Conservation (phyloP, 2,113 vertebrate species). For the Anthoscopus minutus region DNA sequence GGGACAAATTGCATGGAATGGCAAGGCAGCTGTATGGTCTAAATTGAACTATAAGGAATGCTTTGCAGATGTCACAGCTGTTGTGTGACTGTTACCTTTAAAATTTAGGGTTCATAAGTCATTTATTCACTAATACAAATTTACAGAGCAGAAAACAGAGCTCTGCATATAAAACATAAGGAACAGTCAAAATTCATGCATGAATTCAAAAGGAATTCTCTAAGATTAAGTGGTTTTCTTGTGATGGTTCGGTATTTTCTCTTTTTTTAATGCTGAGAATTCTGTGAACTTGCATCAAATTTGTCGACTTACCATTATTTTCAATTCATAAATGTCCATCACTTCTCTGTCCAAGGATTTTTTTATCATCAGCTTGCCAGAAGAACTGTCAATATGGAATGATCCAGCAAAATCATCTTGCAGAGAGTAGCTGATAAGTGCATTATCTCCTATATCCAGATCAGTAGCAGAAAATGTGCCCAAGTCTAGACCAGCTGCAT, state of each 20-base stretch:
- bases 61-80: not conserved
- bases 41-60: not conserved
- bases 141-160: not conserved
- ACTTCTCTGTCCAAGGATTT: conserved; percentile 49
- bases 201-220: not conserved
- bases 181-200: not conserved
- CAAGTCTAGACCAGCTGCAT: not conserved
- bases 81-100: not conserved
- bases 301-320: conserved; percentile 49
- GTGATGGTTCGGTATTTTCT: not conserved
- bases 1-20: not conserved
- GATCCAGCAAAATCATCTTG: conserved; percentile 39
- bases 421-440: conserved; percentile 37
- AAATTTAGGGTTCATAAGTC: not conserved
- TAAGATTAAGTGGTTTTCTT: not conserved
- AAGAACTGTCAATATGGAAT: conserved; percentile 39
- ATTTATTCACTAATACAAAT: not conserved
- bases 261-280: not conserved
- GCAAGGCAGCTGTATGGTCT: not conserved
- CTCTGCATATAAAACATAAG: not conserved
- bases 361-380: conserved; percentile 3
- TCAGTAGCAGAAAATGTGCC: conserved; percentile 52
- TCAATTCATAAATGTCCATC: conserved; percentile 22
- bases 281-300: not conserved
- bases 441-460: conserved; percentile 37